These are phyloP conservation scores for Medauroidea extradentata DNA, from an alignment of 1,140 invertebrate genomes.

Conservation along the genomic window DNA sequence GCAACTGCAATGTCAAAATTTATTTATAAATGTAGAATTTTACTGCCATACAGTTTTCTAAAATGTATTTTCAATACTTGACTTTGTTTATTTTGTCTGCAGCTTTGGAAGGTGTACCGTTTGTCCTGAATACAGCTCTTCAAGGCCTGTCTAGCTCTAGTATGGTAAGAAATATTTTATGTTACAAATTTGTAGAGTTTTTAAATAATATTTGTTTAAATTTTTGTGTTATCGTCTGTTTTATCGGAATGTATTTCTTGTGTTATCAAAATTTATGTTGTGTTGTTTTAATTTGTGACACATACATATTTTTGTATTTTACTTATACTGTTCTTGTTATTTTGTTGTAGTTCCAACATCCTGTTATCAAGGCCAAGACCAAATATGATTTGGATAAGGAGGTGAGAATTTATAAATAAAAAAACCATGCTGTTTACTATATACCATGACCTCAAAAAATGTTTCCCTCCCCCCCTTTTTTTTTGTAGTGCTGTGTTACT, in stretches of 20 bases:
- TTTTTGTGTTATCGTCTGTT: too few relatives aligned
- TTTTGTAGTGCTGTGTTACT: too few relatives aligned
- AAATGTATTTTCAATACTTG: neutral
- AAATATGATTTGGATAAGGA: slow-evolving; percentile 20
- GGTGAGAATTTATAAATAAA: slow-evolving; percentile 14
- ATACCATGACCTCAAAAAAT: too few relatives aligned
- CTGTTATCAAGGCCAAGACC: slow-evolving; percentile 20
- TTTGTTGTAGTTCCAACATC: slow-evolving; percentile 14
- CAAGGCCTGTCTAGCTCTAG: neutral
- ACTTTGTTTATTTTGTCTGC: slow-evolving; percentile 3
- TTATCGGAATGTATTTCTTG: too few relatives aligned
- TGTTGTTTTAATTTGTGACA: too few relatives aligned
- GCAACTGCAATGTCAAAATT: too few relatives aligned
- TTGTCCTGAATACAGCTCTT: slow-evolving; percentile 23
- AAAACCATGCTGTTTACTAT: too few relatives aligned
- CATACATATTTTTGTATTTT: neutral
- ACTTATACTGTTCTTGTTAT: slow-evolving; percentile 2
- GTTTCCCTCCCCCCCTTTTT: too few relatives aligned
- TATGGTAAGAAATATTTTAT: slow-evolving; percentile 4
- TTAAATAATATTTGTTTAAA: neutral
- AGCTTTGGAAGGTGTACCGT: slow-evolving; percentile 26
- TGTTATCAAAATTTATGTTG: too few relatives aligned
- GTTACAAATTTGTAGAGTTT: neutral
- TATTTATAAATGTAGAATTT: too few relatives aligned
- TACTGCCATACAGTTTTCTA: too few relatives aligned